phyloP scores from a whole-genome alignment of 2,113 vertebrate genomes.

The Hydrolagus affinis region DNA sequence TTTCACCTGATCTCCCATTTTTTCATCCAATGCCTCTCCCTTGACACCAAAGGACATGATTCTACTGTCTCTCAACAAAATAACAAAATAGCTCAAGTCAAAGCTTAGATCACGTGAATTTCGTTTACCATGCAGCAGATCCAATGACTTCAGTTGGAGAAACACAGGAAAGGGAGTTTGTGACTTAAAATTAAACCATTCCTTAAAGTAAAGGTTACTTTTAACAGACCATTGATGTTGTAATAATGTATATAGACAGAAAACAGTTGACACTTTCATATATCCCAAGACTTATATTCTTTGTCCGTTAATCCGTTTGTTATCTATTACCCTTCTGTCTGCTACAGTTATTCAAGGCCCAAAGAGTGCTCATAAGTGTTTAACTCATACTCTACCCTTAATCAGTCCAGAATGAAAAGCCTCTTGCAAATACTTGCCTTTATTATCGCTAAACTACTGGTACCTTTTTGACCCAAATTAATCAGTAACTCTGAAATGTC shows the following conservation, averaged over 20 bases:
- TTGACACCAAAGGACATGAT: no score
- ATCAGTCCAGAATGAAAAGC: not conserved
- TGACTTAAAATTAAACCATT: not conserved
- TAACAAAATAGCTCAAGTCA: no score
- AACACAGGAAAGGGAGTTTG: no score
- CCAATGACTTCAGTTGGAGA: no score
- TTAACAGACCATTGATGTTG: not conserved
- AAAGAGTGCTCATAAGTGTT: not conserved
- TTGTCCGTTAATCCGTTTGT: not conserved
- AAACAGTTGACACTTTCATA: not conserved
- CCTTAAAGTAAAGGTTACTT: not conserved
- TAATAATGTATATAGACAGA: not conserved
- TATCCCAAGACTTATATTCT: not conserved
- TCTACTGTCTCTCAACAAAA: no score
- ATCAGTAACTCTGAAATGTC: constrained; percentile 22
- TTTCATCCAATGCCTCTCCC: no score
- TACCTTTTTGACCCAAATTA: constrained; percentile 29
- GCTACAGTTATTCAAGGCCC: not conserved
- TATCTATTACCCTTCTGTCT: not conserved
- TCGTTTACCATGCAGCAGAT: no score
- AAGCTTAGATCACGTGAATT: no score
- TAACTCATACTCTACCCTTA: not conserved
- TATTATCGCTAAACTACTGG: constrained; percentile 6
- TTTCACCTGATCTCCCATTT: no score
- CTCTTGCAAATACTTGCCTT: constrained; percentile 4